Evolutionary conservation across 92 coral and sea anemone genomes (phyloP).

Genomic region (Phymanthus crucifer): DNA sequence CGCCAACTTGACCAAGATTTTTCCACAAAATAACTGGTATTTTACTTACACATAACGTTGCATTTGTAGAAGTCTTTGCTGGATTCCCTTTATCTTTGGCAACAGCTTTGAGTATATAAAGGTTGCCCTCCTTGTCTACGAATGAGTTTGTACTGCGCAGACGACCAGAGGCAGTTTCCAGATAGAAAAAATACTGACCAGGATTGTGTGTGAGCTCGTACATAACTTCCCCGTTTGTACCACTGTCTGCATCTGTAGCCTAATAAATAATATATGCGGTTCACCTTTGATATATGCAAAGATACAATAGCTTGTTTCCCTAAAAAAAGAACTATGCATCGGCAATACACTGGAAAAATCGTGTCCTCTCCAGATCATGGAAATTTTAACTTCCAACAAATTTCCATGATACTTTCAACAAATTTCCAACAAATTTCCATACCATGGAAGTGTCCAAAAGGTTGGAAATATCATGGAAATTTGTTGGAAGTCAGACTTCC

Average conservation of each 20-base stretch:
- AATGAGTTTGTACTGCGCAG: constrained; percentile 45
- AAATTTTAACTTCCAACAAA: no score
- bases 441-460: no score
- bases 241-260: constrained; percentile 54
- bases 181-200: constrained; percentile 37
- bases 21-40: no score
- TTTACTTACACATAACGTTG: constrained; percentile 48
- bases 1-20: no score
- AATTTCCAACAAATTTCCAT: no score
- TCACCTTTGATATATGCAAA: not conserved
- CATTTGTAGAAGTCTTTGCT: constrained; percentile 16
- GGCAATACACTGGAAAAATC: no score
- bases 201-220: constrained; percentile 27
- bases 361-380: no score
- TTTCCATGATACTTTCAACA: no score
- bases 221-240: constrained; percentile 28
- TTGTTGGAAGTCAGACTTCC: no score
- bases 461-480: no score
- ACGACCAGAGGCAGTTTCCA: constrained; percentile 54
- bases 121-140: constrained; percentile 39
- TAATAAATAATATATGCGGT: not conserved
- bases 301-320: not conserved
- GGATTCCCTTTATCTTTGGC: constrained; percentile 49
- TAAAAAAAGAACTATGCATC: no score
- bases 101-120: constrained; percentile 29